phyloP scores from a whole-genome alignment of 2,888 invertebrate species.

The Tachina fera region DNA sequence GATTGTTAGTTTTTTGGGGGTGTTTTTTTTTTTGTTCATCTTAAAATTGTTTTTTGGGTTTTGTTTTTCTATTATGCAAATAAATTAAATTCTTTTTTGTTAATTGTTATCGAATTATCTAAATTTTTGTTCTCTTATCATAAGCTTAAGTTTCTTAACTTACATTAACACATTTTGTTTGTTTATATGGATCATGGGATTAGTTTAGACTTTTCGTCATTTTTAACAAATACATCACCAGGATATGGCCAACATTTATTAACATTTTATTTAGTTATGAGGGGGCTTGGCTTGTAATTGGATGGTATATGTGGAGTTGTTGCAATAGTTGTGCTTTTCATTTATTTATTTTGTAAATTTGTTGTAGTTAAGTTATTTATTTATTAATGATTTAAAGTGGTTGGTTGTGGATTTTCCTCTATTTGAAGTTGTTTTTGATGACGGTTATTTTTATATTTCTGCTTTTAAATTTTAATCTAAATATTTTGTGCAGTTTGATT shows the following conservation, averaged over 20 bases:
- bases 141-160: slow-evolving; percentile 47
- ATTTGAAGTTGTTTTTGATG: background rate
- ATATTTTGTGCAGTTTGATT: slow-evolving; percentile 69
- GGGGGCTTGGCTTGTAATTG: slow-evolving; percentile 23
- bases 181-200: slow-evolving; percentile 27
- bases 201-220: background rate
- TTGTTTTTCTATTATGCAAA: slow-evolving; percentile 65
- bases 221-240: slow-evolving; percentile 25
- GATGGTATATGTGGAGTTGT: slow-evolving; percentile 36
- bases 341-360: slow-evolving; percentile 21
- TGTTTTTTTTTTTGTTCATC: slow-evolving; percentile 46
- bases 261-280: background rate
- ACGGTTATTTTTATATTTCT: slow-evolving; percentile 14
- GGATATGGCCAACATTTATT: slow-evolving; percentile 18
- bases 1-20: slow-evolving; percentile 61
- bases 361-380: background rate
- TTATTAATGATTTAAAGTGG: slow-evolving; percentile 9
- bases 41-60: slow-evolving; percentile 50
- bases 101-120: slow-evolving; percentile 43
- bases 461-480: slow-evolving; percentile 3
- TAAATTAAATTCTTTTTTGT: slow-evolving; percentile 55
- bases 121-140: slow-evolving; percentile 32
- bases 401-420: background rate
- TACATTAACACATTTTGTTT: slow-evolving; percentile 42
- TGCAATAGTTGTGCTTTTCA: slow-evolving; percentile 13